Conservation (phyloP, 2,797 vertebrate species). For the Sebastes variabilis region DNA sequence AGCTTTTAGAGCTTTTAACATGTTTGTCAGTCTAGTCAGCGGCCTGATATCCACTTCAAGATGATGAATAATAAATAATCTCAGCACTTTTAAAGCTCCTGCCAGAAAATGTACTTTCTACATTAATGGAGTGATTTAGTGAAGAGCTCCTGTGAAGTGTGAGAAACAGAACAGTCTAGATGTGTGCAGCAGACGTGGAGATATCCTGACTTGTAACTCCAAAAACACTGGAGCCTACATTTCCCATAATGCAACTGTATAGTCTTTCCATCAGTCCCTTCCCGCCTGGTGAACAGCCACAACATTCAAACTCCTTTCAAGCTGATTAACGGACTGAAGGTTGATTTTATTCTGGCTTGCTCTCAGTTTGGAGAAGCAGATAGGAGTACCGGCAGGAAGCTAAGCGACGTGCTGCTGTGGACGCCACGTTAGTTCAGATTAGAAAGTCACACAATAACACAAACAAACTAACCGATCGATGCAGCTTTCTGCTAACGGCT, state of each 20-base stretch:
- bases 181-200: background rate
- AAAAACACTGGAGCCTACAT: background rate
- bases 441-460: too few relatives aligned
- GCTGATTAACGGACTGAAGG: too few relatives aligned
- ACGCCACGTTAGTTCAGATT: too few relatives aligned
- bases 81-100: background rate
- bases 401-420: too few relatives aligned
- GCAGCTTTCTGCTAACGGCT: too few relatives aligned
- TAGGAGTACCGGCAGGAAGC: too few relatives aligned
- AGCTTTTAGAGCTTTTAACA: too few relatives aligned
- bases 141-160: background rate
- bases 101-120: background rate
- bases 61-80: background rate
- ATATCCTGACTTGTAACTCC: background rate
- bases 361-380: too few relatives aligned
- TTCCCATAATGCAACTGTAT: background rate
- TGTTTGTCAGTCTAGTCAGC: background rate
- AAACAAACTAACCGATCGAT: too few relatives aligned
- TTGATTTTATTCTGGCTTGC: background rate
- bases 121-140: background rate
- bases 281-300: background rate
- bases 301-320: background rate
- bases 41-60: background rate
- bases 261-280: background rate
- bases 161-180: background rate